Evolutionary conservation across 2,797 vertebrate genomes (phyloP), one percentile per base, ranked within the genome.

Genomic region (Ambastaia sidthimunki): DNA sequence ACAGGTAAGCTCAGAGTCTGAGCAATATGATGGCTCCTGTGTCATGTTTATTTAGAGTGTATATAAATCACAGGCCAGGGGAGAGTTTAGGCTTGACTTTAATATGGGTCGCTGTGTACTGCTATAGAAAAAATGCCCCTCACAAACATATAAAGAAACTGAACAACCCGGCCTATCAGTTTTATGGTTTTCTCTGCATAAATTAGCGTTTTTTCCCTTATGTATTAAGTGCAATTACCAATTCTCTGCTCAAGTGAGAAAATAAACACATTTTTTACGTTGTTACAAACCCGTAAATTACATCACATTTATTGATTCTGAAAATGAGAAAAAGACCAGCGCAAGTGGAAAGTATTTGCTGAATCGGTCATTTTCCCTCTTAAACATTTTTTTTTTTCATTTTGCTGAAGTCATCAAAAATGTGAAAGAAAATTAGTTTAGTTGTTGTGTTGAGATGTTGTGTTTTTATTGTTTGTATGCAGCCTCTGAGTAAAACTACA

Each of bases 251-350:
- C 41, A 80, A 80, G 18, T 74, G 70, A 50, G 41, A 69, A 80
- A 78, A 73, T 23, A 18, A 73, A 80, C 48, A 59, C 0, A 74
- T 78, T 75, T 81, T 80, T 68, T 59, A 62, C 65, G 60, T 66
- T 57, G 34, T 76, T 78, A 52, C 37, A 55, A 71, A 83, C 60
- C 54, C 44, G 69, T 11, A 69, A 74, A 83, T 82, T 76, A 78
- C 74, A 76, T 86, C 63, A 71, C 11, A 55, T 74, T 81, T 84
- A 86, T 81, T 85, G 80, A 83, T 80, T 81, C 57, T 74, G 59
- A 81, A 85, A 84, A 84, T 78, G 82, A 83, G 78, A 88, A 84
- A 85, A 78, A 86, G 81, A 87, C 21, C 34, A 78, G 70, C 44
- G 25, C 60, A 65, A 72, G 52, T 19, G 3, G 62, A 72, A 75